Evolutionary conservation across 2,888 invertebrate genomes (phyloP).

Genomic region (Maniola hyperantus): DNA sequence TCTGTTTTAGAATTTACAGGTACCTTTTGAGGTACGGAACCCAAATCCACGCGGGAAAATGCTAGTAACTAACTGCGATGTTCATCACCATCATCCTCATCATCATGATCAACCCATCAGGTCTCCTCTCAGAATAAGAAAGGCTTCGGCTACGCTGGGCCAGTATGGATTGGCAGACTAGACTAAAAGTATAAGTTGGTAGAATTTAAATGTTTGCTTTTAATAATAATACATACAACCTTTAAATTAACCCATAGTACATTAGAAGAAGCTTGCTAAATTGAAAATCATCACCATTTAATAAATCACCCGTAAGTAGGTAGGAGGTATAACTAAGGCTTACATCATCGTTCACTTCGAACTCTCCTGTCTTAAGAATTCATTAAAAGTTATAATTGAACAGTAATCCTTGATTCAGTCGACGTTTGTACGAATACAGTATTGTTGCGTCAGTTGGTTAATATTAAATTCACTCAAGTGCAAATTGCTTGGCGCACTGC

Average conservation of each 20-base stretch:
- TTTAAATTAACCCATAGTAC: neutral
- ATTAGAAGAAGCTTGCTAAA: neutral
- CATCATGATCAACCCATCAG: no score
- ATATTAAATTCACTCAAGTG: conserved; percentile 24
- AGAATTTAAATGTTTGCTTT: no score
- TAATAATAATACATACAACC: no score
- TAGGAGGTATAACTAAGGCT: neutral
- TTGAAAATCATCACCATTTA: neutral
- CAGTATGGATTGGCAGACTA: no score
- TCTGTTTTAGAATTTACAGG: no score
- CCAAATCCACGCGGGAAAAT: no score
- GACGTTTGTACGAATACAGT: neutral
- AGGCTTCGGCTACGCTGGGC: no score
- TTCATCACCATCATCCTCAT: no score
- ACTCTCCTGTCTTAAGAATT: neutral
- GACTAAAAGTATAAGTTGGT: no score
- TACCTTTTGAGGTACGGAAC: no score
- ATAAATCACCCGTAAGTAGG: neutral
- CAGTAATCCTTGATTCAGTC: conserved; percentile 5
- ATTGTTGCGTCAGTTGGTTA: conserved; percentile 6
- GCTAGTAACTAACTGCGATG: no score
- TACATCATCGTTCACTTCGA: neutral
- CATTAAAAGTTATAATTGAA: neutral
- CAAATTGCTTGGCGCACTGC: conserved; percentile 15
- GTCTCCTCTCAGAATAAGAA: no score